phyloP scores from a whole-genome alignment of 2,113 vertebrate species.

The Collichthys lucidus region DNA sequence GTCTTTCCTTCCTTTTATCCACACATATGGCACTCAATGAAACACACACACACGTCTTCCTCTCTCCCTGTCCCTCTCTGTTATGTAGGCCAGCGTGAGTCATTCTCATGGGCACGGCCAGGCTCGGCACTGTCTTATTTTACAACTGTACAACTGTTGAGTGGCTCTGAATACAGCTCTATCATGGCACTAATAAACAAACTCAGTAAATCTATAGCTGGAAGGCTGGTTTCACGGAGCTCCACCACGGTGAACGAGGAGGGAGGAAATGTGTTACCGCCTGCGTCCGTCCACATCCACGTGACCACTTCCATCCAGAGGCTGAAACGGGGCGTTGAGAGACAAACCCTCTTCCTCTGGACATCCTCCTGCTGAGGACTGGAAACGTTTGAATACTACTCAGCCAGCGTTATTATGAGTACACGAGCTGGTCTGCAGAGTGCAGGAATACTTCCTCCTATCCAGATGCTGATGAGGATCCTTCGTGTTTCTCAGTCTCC shows the following conservation, averaged over 20 bases:
- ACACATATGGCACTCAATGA: slow-evolving; percentile 72
- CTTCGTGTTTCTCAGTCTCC: too few species aligned
- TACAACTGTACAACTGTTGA: slow-evolving; percentile 61
- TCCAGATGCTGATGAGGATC: too few species aligned
- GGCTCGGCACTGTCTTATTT: slow-evolving; percentile 34
- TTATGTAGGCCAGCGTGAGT: slow-evolving; percentile 30
- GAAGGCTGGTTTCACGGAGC: slow-evolving; percentile 66
- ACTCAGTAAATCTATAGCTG: slow-evolving; percentile 59
- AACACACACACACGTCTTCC: slow-evolving; percentile 40
- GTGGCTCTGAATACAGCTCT: slow-evolving; percentile 55
- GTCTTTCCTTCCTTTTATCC: slow-evolving; percentile 23
- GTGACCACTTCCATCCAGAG: background rate
- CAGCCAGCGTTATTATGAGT: background rate
- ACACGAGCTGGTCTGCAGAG: background rate
- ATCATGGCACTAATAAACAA: slow-evolving; percentile 72
- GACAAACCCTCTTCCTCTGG: background rate
- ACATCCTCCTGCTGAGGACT: background rate
- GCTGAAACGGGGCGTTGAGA: background rate
- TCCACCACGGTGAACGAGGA: background rate
- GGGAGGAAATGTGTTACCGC: background rate
- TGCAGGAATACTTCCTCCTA: background rate
- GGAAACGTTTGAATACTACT: background rate
- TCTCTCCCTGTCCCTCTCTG: background rate
- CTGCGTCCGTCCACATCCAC: background rate
- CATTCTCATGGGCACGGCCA: slow-evolving; percentile 22